Percentiles rank a stretch among this genome's conserved stretches.
Conservation (phyloP, 2,888 invertebrate genomes). For the Lumbricus terrestris region DNA sequence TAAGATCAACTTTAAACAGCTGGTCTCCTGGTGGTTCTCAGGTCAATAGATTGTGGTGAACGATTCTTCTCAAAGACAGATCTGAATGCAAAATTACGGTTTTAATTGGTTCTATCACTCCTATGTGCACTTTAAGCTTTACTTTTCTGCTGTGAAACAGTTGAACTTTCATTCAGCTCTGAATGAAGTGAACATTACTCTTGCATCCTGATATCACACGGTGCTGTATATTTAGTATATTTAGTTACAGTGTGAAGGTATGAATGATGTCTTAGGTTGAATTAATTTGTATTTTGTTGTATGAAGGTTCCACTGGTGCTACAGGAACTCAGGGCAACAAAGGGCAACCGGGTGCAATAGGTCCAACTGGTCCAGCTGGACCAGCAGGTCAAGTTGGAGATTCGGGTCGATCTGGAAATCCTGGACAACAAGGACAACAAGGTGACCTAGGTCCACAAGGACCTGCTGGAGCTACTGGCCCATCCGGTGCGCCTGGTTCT, state of each 20-base stretch:
- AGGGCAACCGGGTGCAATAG: constrained; percentile 29
- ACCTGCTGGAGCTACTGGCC: constrained; percentile 28
- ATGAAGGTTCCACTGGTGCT: constrained; percentile 29
- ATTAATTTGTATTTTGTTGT: not conserved
- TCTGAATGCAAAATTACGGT: no score
- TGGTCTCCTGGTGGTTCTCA: constrained; percentile 19
- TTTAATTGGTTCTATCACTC: no score
- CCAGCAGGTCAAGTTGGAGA: constrained; percentile 15
- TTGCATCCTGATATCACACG: not conserved
- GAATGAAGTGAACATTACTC: not conserved
- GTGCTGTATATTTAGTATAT: not conserved
- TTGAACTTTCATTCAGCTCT: not conserved
- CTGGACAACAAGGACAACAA: constrained; percentile 45
- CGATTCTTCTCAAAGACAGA: not conserved
- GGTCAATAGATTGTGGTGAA: not conserved
- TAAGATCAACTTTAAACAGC: constrained; percentile 14
- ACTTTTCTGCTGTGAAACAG: not conserved
- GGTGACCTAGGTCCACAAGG: constrained; percentile 30
- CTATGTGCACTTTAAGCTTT: not conserved
- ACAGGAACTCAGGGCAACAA: constrained; percentile 28
- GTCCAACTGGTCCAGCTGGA: constrained; percentile 27
- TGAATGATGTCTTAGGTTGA: no score
- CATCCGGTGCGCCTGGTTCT: constrained; percentile 26
- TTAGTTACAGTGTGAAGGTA: not conserved
- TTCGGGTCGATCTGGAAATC: constrained; percentile 35